Percentiles rank a stretch among this genome's conserved stretches.
phyloP scores from a whole-genome alignment of 2,888 invertebrate species.

The Hypomecis atomaria region DNA sequence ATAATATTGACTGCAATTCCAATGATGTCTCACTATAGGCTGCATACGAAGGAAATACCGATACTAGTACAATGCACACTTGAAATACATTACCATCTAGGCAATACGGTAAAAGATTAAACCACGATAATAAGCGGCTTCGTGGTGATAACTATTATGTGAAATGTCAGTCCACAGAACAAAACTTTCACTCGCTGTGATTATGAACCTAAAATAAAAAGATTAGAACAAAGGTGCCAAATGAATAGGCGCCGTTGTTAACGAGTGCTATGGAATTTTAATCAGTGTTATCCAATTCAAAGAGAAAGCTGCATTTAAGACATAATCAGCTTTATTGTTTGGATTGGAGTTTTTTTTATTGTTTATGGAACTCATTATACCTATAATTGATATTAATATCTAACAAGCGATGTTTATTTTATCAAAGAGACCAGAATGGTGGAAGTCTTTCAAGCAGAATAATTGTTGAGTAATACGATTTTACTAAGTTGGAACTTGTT shows the following conservation, averaged over 20 bases:
- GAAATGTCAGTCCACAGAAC: constrained; percentile 55
- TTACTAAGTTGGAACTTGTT: no score
- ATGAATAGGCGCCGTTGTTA: constrained; percentile 50
- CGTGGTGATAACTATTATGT: constrained; percentile 20
- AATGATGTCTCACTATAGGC: no score
- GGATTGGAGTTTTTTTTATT: constrained; percentile 6
- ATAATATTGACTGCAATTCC: no score
- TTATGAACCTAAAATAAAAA: constrained; percentile 51
- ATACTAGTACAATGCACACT: no score
- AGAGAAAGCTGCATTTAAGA: constrained; percentile 55
- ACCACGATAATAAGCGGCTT: neutral
- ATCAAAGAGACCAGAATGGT: no score
- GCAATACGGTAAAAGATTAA: no score
- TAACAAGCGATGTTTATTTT: no score
- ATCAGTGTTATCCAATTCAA: constrained; percentile 46
- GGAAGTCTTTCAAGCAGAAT: no score
- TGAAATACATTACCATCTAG: no score
- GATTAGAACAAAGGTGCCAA: constrained; percentile 51
- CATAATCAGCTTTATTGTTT: constrained; percentile 35
- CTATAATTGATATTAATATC: neutral
- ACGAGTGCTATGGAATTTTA: constrained; percentile 47
- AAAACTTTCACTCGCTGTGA: constrained; percentile 54
- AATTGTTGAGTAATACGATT: no score
- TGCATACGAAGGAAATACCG: no score
- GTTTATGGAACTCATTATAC: constrained; percentile 1